A percentile compares a stretch with the other conserved stretches of the same genome.
Conservation (phyloP, 2,113 vertebrate genomes). For the Neotoma lepida region DNA sequence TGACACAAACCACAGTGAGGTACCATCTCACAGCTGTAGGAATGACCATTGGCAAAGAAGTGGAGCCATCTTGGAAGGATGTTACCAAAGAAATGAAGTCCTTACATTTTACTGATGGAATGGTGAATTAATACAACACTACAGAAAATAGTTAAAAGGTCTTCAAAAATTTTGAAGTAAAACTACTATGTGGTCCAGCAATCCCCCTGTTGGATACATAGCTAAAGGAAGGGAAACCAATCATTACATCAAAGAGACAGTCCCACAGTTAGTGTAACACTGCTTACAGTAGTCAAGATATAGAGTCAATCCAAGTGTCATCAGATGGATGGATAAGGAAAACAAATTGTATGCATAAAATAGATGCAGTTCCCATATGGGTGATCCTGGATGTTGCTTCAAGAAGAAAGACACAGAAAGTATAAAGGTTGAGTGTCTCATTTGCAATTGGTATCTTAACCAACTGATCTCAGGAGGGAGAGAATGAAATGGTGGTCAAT, state of each 20-base stretch:
- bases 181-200: background rate
- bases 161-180: background rate
- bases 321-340: background rate
- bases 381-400: background rate
- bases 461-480: background rate
- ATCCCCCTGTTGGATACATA: accelerated
- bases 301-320: background rate
- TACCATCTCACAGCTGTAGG: background rate
- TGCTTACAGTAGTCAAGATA: background rate
- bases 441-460: background rate
- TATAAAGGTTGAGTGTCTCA: background rate
- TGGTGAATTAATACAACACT: background rate
- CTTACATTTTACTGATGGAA: background rate
- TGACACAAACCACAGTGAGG: no score
- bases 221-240: background rate
- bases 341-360: background rate
- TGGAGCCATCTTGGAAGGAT: background rate
- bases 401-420: background rate
- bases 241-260: background rate
- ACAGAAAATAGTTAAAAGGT: background rate
- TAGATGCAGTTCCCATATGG: no score
- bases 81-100: background rate
- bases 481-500: background rate
- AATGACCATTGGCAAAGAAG: background rate
- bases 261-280: background rate